phyloP scores from a whole-genome alignment of 2,888 invertebrate genomes.

The Leptopterna dolabrata region DNA sequence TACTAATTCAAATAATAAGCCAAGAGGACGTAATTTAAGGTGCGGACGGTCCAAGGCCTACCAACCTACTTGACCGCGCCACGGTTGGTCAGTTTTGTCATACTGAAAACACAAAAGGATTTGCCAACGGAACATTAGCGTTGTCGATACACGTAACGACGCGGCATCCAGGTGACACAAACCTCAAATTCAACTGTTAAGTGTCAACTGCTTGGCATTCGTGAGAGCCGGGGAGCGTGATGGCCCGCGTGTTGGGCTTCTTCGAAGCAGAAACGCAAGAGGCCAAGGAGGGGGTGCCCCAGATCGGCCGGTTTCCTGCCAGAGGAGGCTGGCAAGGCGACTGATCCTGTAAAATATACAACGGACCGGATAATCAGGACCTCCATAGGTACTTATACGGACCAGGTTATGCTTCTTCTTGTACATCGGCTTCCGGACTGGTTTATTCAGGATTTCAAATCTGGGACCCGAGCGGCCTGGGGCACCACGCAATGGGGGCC shows the following conservation, averaged over 20 bases:
- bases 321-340: not conserved
- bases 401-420: not conserved
- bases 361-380: not conserved
- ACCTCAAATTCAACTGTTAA: not conserved
- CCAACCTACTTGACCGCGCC: too few species aligned
- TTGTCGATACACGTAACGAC: too few species aligned
- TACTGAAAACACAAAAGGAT: too few species aligned
- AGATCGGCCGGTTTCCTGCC: not conserved
- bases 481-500: not conserved
- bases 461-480: not conserved
- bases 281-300: slow-evolving; percentile 1
- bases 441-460: not conserved
- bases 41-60: too few species aligned
- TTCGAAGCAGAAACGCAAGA: not conserved
- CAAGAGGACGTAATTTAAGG: too few species aligned
- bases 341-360: not conserved
- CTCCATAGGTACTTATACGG: not conserved
- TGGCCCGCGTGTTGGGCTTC: not conserved
- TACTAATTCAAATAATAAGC: too few species aligned
- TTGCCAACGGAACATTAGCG: too few species aligned
- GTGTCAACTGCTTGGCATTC: not conserved
- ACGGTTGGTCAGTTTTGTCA: too few species aligned
- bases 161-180: not conserved
- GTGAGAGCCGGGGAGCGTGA: not conserved
- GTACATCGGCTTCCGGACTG: not conserved